Conservation (phyloP, 2,113 vertebrate species). For the Columba janthina region DNA sequence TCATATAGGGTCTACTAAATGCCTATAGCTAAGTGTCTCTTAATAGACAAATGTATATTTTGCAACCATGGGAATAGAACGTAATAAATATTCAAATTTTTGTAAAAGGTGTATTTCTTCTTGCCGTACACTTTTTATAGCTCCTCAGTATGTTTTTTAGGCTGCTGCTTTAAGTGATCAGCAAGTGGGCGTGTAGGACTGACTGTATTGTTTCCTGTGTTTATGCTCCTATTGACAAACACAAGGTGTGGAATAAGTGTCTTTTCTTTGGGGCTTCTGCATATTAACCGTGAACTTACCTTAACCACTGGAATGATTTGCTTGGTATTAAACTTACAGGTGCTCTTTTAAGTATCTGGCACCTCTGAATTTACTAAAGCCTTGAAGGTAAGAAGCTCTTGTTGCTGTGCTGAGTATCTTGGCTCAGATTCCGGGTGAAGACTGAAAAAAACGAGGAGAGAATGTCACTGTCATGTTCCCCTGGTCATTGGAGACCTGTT, state of each 20-base stretch:
- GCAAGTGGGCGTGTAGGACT: neutral
- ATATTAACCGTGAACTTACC: neutral
- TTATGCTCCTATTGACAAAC: neutral
- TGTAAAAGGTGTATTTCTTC: neutral
- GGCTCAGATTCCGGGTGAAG: neutral
- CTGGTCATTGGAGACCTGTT: neutral
- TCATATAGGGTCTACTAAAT: neutral
- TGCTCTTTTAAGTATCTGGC: neutral
- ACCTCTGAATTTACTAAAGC: neutral
- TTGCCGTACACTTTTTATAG: neutral
- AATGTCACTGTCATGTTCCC: neutral
- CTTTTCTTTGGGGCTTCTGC: neutral
- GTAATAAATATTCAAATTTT: neutral
- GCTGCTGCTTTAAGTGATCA: neutral
- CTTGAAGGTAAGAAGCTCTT: neutral
- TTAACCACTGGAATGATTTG: neutral
- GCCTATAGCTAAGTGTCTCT: neutral
- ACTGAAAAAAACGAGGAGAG: neutral
- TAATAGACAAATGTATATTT: neutral
- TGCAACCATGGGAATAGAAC: neutral
- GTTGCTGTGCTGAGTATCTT: neutral
- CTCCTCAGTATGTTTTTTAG: neutral
- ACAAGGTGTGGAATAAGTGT: neutral
- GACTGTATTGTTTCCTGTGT: neutral
- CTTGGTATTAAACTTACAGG: neutral